Percentiles rank a stretch among this genome's conserved stretches.
These are phyloP conservation scores for Drosophila macrospina DNA, from an alignment of 2,888 invertebrate genomes.

Conservation along the genomic window DNA sequence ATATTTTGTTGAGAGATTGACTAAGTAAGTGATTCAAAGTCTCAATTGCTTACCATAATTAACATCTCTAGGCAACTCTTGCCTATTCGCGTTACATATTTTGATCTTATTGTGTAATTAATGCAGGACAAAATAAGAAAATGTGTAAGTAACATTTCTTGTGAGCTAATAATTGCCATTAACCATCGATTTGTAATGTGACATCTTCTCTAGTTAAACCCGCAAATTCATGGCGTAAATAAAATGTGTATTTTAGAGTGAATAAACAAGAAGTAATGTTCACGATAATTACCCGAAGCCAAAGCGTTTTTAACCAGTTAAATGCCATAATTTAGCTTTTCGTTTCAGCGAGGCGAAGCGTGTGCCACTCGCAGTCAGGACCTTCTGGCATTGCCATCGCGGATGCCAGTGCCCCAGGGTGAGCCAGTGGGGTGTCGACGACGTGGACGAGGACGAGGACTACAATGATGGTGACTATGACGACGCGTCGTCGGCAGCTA, in stretches of 20 bases:
- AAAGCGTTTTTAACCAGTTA: conserved; percentile 73
- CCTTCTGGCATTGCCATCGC: conserved; percentile 36
- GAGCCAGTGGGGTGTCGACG: conserved; percentile 39
- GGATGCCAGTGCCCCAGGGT: conserved; percentile 19
- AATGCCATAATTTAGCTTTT: conserved; percentile 78
- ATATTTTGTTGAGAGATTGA: not conserved
- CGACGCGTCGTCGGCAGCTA: conserved; percentile 54
- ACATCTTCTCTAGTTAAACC: conserved; percentile 30
- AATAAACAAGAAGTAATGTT: conserved; percentile 78
- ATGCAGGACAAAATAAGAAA: not conserved
- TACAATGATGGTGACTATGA: conserved; percentile 44
- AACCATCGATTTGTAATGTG: not conserved
- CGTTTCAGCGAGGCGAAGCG: conserved; percentile 51
- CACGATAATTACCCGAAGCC: conserved; percentile 76
- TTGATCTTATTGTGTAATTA: not conserved
- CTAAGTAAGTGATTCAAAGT: not conserved
- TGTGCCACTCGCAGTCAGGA: conserved; percentile 38
- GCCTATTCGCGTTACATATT: not conserved
- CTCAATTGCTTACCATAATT: not conserved
- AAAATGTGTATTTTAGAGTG: conserved; percentile 76
- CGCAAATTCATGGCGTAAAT: conserved; percentile 60
- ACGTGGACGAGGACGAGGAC: conserved; percentile 19
- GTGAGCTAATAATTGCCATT: conserved; percentile 21
- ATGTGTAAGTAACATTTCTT: not conserved
- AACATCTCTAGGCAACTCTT: too few species aligned